Percentiles rank a stretch among this genome's conserved stretches.
Evolutionary conservation across 2,797 vertebrate species (phyloP).

Genomic region (Acridotheres tristis): DNA sequence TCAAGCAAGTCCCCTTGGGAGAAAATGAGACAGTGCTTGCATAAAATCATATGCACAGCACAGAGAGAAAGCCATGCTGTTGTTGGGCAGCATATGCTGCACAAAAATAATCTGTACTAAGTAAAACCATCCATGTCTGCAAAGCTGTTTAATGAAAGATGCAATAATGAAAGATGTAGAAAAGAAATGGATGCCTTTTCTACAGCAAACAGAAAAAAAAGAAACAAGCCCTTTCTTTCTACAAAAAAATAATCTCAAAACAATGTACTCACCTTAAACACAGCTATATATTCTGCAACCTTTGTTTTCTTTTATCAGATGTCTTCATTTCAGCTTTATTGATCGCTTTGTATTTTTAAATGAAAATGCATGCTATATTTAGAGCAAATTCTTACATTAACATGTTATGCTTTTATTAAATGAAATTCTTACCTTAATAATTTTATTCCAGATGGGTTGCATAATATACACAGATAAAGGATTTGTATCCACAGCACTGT

Average conservation of each 20-base stretch:
- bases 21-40: constrained; percentile 43
- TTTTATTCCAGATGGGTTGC: constrained; percentile 74
- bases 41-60: constrained; percentile 30
- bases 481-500: constrained; percentile 75
- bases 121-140: neutral
- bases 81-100: constrained; percentile 15
- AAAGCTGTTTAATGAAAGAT: constrained; percentile 36
- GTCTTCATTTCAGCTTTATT: neutral
- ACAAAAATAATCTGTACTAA: neutral
- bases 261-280: neutral
- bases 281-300: neutral
- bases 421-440: constrained; percentile 69
- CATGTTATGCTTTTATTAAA: neutral
- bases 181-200: neutral
- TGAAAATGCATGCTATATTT: neutral
- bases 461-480: constrained; percentile 75
- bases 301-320: neutral
- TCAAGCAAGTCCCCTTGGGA: constrained; percentile 17
- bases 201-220: neutral
- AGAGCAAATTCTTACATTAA: neutral
- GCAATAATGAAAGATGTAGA: neutral
- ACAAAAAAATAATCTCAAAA: neutral
- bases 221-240: neutral
- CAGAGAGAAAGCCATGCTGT: constrained; percentile 12
- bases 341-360: neutral